phyloP scores from a whole-genome alignment of 2,888 invertebrate species.

The Taenaris catops region DNA sequence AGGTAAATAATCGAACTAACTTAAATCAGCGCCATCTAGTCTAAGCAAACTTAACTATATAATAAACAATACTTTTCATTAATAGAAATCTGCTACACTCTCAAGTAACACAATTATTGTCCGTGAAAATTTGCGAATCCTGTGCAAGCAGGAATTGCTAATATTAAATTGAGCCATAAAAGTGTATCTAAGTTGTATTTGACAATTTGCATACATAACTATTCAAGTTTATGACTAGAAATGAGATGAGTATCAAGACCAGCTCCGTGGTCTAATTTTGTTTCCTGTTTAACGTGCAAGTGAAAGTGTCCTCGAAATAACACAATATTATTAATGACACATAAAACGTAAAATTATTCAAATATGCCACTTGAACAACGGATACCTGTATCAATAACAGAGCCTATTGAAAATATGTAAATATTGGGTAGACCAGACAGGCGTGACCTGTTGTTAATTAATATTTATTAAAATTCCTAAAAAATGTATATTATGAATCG shows the following conservation, averaged over 20 bases:
- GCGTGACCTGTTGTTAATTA: constrained; percentile 2
- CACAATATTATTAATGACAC: neutral
- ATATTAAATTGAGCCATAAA: too few relatives aligned
- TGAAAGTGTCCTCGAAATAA: constrained; percentile 18
- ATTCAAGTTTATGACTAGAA: constrained; percentile 1
- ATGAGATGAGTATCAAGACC: constrained; percentile 4
- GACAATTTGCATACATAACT: neutral
- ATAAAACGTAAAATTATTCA: constrained; percentile 9
- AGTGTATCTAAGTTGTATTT: too few relatives aligned
- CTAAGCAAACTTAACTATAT: too few relatives aligned
- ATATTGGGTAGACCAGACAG: constrained; percentile 1
- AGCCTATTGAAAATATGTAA: constrained; percentile 2
- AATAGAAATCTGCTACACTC: too few relatives aligned
- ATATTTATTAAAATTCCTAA: too few relatives aligned
- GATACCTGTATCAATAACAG: neutral
- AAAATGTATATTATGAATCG: too few relatives aligned
- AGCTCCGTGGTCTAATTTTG: constrained; percentile 7
- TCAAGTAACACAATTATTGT: too few relatives aligned
- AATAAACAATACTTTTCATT: too few relatives aligned
- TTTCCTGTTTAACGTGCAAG: constrained; percentile 7
- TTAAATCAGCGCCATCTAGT: too few relatives aligned
- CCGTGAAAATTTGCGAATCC: too few relatives aligned
- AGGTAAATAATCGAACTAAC: too few relatives aligned
- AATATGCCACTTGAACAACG: constrained; percentile 11
- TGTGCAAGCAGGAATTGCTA: too few relatives aligned